Conservation (phyloP, 1,140 invertebrate species). For the Apocrypta bakeri region DNA sequence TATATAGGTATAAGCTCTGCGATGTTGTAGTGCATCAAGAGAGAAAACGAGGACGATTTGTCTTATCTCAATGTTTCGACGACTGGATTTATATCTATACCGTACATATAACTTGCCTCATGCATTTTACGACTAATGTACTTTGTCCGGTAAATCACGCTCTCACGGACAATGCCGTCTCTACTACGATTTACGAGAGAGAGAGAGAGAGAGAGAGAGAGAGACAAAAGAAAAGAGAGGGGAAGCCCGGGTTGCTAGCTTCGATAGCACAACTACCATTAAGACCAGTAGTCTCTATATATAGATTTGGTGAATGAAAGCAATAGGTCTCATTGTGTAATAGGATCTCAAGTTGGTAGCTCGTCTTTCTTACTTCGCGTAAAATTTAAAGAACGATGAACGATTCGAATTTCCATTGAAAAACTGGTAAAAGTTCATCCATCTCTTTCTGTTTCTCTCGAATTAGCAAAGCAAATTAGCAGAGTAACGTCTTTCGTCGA, state of each 20-base stretch:
- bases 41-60: slow-evolving; percentile 53
- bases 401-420: background rate
- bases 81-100: background rate
- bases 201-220: background rate
- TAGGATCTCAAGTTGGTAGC: too few relatives aligned
- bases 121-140: slow-evolving; percentile 66
- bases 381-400: too few relatives aligned
- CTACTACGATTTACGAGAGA: slow-evolving; percentile 61
- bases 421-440: too few relatives aligned
- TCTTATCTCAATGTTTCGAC: slow-evolving; percentile 59
- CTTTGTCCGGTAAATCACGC: slow-evolving; percentile 66
- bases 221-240: background rate
- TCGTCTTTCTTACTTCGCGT: too few relatives aligned
- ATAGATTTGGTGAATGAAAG: too few relatives aligned
- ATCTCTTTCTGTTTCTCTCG: background rate
- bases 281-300: background rate
- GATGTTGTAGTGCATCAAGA: too few relatives aligned
- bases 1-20: too few relatives aligned
- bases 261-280: slow-evolving; percentile 16
- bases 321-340: too few relatives aligned
- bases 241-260: background rate
- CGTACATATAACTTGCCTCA: slow-evolving; percentile 7
- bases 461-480: slow-evolving; percentile 11
- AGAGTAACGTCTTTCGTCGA: background rate
- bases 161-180: slow-evolving; percentile 55